Conservation (phyloP, 2,888 invertebrate genomes). For the Cheilosia soror region DNA sequence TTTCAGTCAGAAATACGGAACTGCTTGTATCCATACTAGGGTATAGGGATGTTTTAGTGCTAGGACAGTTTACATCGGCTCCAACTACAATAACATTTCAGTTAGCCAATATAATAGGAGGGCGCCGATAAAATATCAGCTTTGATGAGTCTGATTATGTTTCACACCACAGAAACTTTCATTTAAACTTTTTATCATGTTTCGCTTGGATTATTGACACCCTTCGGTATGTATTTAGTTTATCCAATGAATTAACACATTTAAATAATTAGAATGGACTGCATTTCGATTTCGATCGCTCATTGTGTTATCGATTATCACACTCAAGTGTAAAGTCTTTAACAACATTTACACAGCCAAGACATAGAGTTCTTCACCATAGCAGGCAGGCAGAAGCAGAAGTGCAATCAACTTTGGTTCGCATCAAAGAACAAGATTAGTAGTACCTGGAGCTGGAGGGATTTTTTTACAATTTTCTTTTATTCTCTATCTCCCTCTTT, state of each 20-base stretch:
- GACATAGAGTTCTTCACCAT: conserved; percentile 11
- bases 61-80: too few relatives aligned
- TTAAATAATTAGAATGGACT: background rate
- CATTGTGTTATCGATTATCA: conserved; percentile 46
- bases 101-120: too few relatives aligned
- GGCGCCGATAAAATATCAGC: too few relatives aligned
- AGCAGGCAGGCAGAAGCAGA: background rate
- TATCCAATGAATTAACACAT: background rate
- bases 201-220: too few relatives aligned
- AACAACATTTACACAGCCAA: background rate
- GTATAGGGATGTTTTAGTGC: too few relatives aligned
- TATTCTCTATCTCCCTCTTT: conserved; percentile 26
- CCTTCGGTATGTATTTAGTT: too few relatives aligned
- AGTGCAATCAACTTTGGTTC: conserved; percentile 71
- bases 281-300: background rate
- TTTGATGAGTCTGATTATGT: too few relatives aligned
- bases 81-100: too few relatives aligned
- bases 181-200: too few relatives aligned
- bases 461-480: conserved; percentile 65
- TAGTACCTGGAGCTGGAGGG: conserved; percentile 53
- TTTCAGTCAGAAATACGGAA: too few relatives aligned
- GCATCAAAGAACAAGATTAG: conserved; percentile 63
- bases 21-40: too few relatives aligned
- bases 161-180: too few relatives aligned
- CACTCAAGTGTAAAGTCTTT: conserved; percentile 26